These are phyloP conservation scores for Malurus alboscapulatus DNA, from an alignment of 2,113 vertebrate species.

Conservation along the genomic window DNA sequence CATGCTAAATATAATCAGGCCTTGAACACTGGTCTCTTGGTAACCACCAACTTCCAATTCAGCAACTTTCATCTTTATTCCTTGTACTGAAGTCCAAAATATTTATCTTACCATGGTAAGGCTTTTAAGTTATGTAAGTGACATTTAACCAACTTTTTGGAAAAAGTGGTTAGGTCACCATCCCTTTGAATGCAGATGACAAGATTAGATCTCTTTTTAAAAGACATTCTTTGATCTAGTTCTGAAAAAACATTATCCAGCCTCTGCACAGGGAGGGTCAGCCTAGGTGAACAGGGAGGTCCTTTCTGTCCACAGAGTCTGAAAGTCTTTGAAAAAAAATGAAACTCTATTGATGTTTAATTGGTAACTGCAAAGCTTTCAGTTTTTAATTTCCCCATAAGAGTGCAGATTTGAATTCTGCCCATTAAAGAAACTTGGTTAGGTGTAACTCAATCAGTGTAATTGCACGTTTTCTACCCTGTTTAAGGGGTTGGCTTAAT, in stretches of 20 bases:
- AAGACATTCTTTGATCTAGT: not conserved
- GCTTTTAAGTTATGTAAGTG: conserved; percentile 19
- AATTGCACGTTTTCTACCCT: not conserved
- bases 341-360: not conserved
- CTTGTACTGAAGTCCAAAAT: conserved; percentile 24
- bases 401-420: not conserved
- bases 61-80: conserved; percentile 33
- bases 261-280: not conserved
- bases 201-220: conserved; percentile 2
- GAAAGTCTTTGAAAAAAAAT: not conserved
- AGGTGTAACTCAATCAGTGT: not conserved
- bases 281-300: not conserved
- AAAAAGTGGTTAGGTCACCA: not conserved
- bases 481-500: not conserved
- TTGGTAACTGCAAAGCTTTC: not conserved
- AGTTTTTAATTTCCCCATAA: not conserved
- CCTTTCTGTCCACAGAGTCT: not conserved
- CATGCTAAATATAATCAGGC: not conserved
- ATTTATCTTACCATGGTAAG: not conserved
- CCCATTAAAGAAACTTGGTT: not conserved
- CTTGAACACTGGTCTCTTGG: conserved; percentile 2
- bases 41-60: conserved; percentile 2
- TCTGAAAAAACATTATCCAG: not conserved
- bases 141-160: not conserved
- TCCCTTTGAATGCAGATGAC: not conserved